Base-by-base conservation (phyloP, 2,797 vertebrate genomes). In the Scolopax rusticola region DNA sequence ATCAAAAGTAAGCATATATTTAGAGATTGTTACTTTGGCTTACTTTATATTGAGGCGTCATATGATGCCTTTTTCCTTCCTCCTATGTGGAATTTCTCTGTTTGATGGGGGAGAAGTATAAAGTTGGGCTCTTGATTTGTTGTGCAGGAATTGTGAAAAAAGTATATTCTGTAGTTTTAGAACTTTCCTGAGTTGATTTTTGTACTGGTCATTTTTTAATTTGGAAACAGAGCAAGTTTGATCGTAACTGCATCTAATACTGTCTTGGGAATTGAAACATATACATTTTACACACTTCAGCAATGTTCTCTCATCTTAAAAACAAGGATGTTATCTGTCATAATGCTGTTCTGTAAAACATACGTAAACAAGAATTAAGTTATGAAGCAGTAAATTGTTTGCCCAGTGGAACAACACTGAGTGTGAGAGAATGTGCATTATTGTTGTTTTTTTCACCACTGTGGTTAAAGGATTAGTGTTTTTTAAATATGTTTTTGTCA, bases 401-500 rank as follows among this genome's bases (percentile, higher is more conserved):
- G 50, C 47, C 16, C 33, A 56, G 30, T 73, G 45, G 30, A 89
- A 69, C 11, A 63, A 12, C 43, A 40, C 3, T 41, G 45, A 64
- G 13, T 33, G 15, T 23, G 21, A 57, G 51, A 56, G 47, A 70
- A 75, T 1, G 4, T 38, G 38, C 32, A 9, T 63, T 84, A 13
- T 68, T 48, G 21, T 24, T 38, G 1, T 3, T 13, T 43, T 54
- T 63, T n/a, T 56, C 30, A 36, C 36, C 32, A 15, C 20, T 1
- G 0, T 53, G 15, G 15, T 60, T 87, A 61, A 71, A 80, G 54
- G 9, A 38, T n/a, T n/a, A 24, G 14, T 16, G 1, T 0, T 70
- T 81, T 73, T 88, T 16, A 69, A 53, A 80, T 27, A 43, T 61
- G 10, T 28, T 69, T 93, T 61, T 86, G 54, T 80, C 50, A 64